These are phyloP conservation scores for Drosophila nasuta DNA, from an alignment of 1,140 invertebrate genomes.

Conservation along the genomic window DNA sequence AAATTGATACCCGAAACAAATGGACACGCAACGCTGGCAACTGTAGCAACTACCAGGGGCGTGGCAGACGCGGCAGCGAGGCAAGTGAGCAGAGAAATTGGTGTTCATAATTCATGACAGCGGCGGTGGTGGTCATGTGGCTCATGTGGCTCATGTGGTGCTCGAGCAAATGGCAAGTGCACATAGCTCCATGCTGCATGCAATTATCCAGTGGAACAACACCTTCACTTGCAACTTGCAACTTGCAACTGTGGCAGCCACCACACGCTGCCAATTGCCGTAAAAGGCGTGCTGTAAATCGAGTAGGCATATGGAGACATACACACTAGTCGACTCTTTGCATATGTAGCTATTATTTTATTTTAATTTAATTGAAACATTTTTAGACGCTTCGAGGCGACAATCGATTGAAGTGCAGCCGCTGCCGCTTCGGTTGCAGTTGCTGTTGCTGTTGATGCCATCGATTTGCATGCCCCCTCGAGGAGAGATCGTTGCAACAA, in stretches of 20 bases:
- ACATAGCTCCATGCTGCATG: constrained; percentile 50
- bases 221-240: constrained; percentile 52
- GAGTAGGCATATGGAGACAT: constrained; percentile 45
- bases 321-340: no score
- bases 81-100: constrained; percentile 52
- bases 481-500: constrained; percentile 15
- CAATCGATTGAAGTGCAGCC: constrained; percentile 72
- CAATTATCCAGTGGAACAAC: constrained; percentile 65
- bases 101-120: constrained; percentile 70
- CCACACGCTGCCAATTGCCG: constrained; percentile 46
- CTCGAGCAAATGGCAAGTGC: constrained; percentile 37
- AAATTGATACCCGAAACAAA: constrained; percentile 76
- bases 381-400: constrained; percentile 64
- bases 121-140: constrained; percentile 10
- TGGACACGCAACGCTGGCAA: constrained; percentile 48
- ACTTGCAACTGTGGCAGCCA: constrained; percentile 4
- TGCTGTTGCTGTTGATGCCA: constrained; percentile 45
- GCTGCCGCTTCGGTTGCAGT: constrained; percentile 16
- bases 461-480: constrained; percentile 69
- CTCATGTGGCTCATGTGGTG: constrained; percentile 50
- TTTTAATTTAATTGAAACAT: constrained; percentile 82
- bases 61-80: background rate
- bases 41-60: background rate
- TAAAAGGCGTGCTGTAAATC: constrained; percentile 67
- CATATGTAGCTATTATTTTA: constrained; percentile 57